Percentiles rank a stretch among this genome's conserved stretches.
phyloP scores from a whole-genome alignment of 2,888 invertebrate species.

The Drosophila peninsularis region DNA sequence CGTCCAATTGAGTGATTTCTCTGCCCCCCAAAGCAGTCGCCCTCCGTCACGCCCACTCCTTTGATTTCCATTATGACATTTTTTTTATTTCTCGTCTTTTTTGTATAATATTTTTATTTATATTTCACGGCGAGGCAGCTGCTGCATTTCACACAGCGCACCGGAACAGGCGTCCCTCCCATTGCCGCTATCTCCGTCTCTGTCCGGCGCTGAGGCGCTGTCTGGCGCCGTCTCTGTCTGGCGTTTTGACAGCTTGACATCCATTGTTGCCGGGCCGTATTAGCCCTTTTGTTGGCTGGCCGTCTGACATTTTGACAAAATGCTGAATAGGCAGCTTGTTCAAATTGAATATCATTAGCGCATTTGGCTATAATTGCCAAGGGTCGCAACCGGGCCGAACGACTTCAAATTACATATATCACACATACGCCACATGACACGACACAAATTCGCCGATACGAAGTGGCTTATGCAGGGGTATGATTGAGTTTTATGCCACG shows the following conservation, averaged over 20 bases:
- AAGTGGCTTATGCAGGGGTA: conserved; percentile 7
- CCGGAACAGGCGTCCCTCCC: conserved; percentile 2
- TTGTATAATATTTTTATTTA: conserved; percentile 54
- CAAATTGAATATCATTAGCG: conserved; percentile 75
- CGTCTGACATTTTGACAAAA: conserved; percentile 72
- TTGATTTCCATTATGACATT: conserved; percentile 37
- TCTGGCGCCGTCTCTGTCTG: conserved; percentile 23
- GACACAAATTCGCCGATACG: conserved; percentile 1
- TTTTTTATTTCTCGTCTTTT: conserved; percentile 5
- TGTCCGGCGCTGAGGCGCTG: background rate
- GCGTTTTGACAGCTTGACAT: conserved; percentile 62
- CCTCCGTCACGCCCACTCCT: conserved; percentile 4
- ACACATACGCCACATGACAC: conserved; percentile 44
- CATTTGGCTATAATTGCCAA: conserved; percentile 59
- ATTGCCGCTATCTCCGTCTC: background rate
- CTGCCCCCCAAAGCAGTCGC: conserved; percentile 13
- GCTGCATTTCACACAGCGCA: conserved; percentile 58
- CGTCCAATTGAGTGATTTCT: conserved; percentile 76
- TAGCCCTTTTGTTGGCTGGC: conserved; percentile 51
- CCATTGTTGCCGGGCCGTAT: conserved; percentile 31
- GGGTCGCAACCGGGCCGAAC: background rate
- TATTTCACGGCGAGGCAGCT: conserved; percentile 54
- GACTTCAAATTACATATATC: conserved; percentile 63
- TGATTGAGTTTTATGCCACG: background rate
- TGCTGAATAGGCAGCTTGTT: conserved; percentile 44